Evolutionary conservation across 2,888 invertebrate genomes (phyloP).

Genomic region (Sarcophaga caerulescens): DNA sequence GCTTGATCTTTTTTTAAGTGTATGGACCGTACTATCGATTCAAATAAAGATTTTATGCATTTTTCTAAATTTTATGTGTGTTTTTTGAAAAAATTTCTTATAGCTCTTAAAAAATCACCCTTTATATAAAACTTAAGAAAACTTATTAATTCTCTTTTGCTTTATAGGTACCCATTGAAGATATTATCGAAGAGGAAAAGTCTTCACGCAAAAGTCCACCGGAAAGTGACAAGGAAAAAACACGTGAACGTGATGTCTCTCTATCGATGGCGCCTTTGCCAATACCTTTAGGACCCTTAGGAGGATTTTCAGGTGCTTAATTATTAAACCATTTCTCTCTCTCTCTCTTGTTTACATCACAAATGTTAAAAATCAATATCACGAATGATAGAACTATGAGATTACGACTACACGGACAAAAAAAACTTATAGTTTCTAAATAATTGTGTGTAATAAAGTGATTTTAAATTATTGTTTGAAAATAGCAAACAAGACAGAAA

Average conservation of each 20-base stretch:
- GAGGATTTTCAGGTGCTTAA: constrained; percentile 81
- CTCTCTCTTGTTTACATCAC: not conserved
- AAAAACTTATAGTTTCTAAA: too few relatives aligned
- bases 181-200: constrained; percentile 85
- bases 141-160: not conserved
- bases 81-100: too few relatives aligned
- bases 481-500: too few relatives aligned
- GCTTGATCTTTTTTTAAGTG: too few relatives aligned
- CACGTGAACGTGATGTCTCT: constrained; percentile 84
- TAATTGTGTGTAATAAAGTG: too few relatives aligned
- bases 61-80: too few relatives aligned
- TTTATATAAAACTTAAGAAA: not conserved
- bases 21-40: too few relatives aligned
- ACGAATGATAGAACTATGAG: too few relatives aligned
- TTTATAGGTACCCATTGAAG: constrained; percentile 85
- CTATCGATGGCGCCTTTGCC: constrained; percentile 81
- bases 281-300: constrained; percentile 81
- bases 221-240: constrained; percentile 86
- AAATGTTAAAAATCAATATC: not conserved
- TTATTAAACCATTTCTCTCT: constrained; percentile 43
- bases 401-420: too few relatives aligned
- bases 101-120: too few relatives aligned
- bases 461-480: too few relatives aligned
- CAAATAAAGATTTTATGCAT: too few relatives aligned
- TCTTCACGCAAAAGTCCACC: constrained; percentile 86